Percentiles rank a stretch among this genome's conserved stretches.
phyloP scores from a whole-genome alignment of 1,140 invertebrate species.

The Linepithema humile region DNA sequence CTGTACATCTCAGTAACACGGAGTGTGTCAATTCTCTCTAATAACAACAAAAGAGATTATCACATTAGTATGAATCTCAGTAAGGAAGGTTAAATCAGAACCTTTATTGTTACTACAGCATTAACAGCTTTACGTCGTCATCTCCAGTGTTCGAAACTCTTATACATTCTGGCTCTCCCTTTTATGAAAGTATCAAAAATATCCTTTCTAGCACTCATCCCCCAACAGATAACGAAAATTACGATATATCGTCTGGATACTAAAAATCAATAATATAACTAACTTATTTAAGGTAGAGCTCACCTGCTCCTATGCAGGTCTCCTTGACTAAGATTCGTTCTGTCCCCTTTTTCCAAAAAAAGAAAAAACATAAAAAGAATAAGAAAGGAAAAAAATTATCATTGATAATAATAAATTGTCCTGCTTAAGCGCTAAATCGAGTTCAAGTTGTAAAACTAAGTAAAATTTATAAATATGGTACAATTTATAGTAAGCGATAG shows the following conservation, averaged over 20 bases:
- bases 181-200: conserved; percentile 87
- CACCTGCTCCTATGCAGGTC: conserved; percentile 65
- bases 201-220: conserved; percentile 83
- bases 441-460: conserved; percentile 81
- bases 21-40: conserved; percentile 59
- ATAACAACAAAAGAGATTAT: conserved; percentile 69
- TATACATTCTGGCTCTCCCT: conserved; percentile 76
- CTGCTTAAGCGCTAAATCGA: conserved; percentile 74
- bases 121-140: conserved; percentile 77
- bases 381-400: conserved; percentile 56
- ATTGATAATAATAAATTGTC: conserved; percentile 61
- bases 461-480: conserved; percentile 82
- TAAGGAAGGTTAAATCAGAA: conserved; percentile 78
- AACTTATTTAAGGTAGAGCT: conserved; percentile 72
- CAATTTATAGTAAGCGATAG: conserved; percentile 82
- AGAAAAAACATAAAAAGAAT: conserved; percentile 58
- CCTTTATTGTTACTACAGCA: conserved; percentile 80
- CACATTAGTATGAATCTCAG: conserved; percentile 71
- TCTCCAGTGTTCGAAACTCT: conserved; percentile 75
- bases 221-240: conserved; percentile 81
- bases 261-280: conserved; percentile 79
- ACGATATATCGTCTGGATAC: conserved; percentile 75
- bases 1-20: conserved; percentile 63
- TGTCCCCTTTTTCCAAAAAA: conserved; percentile 67
- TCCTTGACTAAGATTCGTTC: conserved; percentile 68